A percentile compares a stretch with the other conserved stretches of the same genome.
phyloP scores from a whole-genome alignment of 2,113 vertebrate species.

The Oryzias javanicus region DNA sequence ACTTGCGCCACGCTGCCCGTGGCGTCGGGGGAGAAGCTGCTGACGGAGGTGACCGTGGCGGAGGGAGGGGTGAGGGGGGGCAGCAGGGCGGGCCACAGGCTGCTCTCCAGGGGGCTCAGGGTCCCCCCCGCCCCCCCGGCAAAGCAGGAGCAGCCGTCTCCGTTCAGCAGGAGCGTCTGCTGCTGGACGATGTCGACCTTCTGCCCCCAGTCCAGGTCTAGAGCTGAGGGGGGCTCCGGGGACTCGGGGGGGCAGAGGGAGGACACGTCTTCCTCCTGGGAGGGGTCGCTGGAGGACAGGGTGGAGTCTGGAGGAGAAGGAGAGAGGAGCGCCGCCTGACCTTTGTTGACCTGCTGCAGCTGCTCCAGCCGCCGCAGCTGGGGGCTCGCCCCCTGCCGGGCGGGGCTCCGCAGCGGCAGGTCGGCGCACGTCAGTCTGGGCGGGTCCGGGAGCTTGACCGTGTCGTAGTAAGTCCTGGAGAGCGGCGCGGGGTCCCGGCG shows the following conservation, averaged over 20 bases:
- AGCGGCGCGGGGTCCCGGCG: slow-evolving; percentile 43
- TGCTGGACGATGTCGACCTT: slow-evolving; percentile 87
- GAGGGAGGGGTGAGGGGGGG: slow-evolving; percentile 86
- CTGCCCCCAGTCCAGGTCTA: slow-evolving; percentile 75
- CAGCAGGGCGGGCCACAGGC: slow-evolving; percentile 85
- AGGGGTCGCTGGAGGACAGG: background rate
- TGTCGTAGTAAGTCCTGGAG: slow-evolving; percentile 51
- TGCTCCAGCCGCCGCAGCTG: slow-evolving; percentile 76
- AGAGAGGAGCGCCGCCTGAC: slow-evolving; percentile 47
- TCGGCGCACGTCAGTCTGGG: slow-evolving; percentile 62
- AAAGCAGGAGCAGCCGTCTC: slow-evolving; percentile 72
- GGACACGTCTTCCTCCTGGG: slow-evolving; percentile 26
- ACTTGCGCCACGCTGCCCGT: slow-evolving; percentile 84
- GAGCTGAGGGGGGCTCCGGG: slow-evolving; percentile 50
- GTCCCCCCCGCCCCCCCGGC: slow-evolving; percentile 72
- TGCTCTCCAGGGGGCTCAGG: slow-evolving; percentile 84
- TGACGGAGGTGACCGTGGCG: slow-evolving; percentile 88
- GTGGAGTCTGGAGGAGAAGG: slow-evolving; percentile 28
- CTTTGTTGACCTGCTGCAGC: slow-evolving; percentile 51
- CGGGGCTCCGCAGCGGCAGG: slow-evolving; percentile 64
- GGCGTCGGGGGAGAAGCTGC: slow-evolving; percentile 88
- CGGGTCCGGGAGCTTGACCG: slow-evolving; percentile 30
- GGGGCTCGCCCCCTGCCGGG: slow-evolving; percentile 50
- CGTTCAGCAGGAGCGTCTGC: slow-evolving; percentile 81
- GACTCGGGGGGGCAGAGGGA: too few species aligned